Evolutionary conservation across 2,888 invertebrate species (phyloP).

Genomic region (Linnaemya vulpina): DNA sequence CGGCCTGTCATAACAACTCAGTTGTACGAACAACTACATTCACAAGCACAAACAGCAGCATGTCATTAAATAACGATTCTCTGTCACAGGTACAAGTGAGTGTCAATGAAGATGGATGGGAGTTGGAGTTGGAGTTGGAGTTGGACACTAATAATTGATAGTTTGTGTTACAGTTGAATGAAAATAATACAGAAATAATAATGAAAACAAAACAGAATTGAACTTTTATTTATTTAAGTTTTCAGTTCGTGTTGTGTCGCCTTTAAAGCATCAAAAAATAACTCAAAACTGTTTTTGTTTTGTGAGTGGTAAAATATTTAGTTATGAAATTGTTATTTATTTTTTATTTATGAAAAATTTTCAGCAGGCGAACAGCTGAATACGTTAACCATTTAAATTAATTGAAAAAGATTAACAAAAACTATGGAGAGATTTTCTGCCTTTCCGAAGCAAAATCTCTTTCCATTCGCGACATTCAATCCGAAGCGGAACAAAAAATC

Average conservation of each 20-base stretch:
- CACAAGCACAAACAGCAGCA: conserved; percentile 20
- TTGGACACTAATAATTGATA: conserved; percentile 59
- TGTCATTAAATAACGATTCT: conserved; percentile 39
- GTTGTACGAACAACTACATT: neutral
- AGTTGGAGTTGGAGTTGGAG: conserved; percentile 59
- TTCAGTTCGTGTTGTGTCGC: neutral
- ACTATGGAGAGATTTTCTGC: no score
- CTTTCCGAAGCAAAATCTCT: no score
- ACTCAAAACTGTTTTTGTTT: no score
- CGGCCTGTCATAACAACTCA: neutral
- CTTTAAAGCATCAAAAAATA: neutral
- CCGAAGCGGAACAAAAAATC: no score
- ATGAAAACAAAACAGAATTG: neutral
- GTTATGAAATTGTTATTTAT: no score
- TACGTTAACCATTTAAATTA: no score
- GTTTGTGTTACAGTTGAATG: conserved; percentile 19
- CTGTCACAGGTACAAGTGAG: conserved; percentile 49
- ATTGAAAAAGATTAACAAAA: no score
- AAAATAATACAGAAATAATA: neutral
- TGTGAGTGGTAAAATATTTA: no score
- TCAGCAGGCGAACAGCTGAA: no score
- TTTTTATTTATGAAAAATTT: no score
- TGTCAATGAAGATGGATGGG: conserved; percentile 71
- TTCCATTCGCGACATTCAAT: no score
- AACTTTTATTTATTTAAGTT: neutral